These are phyloP conservation scores for Balaeniceps rex DNA, from an alignment of 2,113 vertebrate genomes.

Conservation along the genomic window DNA sequence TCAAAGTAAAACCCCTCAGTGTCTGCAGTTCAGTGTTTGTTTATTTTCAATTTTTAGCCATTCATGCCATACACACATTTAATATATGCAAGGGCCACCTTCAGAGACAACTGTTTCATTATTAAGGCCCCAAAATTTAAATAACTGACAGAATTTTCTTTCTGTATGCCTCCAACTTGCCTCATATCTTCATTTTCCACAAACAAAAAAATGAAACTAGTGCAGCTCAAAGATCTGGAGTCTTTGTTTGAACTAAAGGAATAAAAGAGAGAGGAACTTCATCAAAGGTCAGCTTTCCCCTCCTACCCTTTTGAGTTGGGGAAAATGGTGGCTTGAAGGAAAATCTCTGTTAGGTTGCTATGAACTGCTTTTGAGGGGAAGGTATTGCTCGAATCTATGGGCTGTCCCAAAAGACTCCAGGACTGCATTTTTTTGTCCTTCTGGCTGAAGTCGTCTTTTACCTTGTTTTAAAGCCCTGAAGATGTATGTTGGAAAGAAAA, in stretches of 20 bases:
- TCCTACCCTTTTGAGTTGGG: background rate
- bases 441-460: background rate
- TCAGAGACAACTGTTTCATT: background rate
- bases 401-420: background rate
- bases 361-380: background rate
- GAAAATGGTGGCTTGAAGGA: background rate
- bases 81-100: background rate
- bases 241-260: constrained; percentile 8
- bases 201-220: background rate
- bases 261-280: background rate
- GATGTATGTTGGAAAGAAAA: background rate
- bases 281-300: background rate
- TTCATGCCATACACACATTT: background rate
- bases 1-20: background rate
- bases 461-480: background rate
- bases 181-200: background rate
- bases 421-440: background rate
- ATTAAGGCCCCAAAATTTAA: background rate
- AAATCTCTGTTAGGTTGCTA: background rate
- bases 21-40: background rate
- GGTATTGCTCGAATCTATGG: background rate
- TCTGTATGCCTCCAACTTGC: background rate
- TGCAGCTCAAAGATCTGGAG: background rate
- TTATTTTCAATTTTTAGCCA: background rate
- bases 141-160: background rate